Base-by-base conservation (phyloP, 2,888 invertebrate genomes). In the Diarsia dahlii region DNA sequence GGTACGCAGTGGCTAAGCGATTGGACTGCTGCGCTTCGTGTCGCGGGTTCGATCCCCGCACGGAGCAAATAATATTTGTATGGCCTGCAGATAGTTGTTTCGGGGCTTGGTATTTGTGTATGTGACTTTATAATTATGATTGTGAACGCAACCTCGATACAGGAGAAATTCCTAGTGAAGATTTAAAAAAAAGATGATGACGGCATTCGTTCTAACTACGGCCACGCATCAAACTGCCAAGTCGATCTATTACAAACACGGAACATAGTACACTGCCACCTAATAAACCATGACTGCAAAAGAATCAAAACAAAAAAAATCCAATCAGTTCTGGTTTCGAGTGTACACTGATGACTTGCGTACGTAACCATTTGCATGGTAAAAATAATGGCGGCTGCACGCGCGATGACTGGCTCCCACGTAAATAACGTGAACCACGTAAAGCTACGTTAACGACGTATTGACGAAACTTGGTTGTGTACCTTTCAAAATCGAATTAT, bases 321-420 rank as follows among this genome's bases (percentile, higher is more conserved):
- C 20, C n/a, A 23, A 76, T 72, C 52, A 45, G 39, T 85, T 79
- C 75, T 50, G 60, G 0, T 0, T 0, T 13, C 45, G n/a, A 84
- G 15, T 28, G 69, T 84, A 84, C 84, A 12, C 68, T 78, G 74
- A 83, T 84, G 84, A 84, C 84, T 85, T 85, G 84, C 83, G 85
- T 77, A 75, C 39, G 62, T 62, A 73, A 28, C 86, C 67, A 77
- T 84, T 84, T 80, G 83, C 83, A 85, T 82, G 86, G 77, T 78
- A 76, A 85, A 80, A 85, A 84, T 84, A 84, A 85, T 80, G 75
- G 75, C 70, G 46, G 70, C 56, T 79, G 83, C 80, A 75, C 86
- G 83, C 74, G 66, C 72, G 80, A 80, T 84, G 84, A 84, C 80
- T 85, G 39, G 76, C 77, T 83, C 39, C 48, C 34, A 68, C 83